phyloP scores from a whole-genome alignment of 2,113 vertebrate genomes.

The Hypocryptadius cinnamomeus region DNA sequence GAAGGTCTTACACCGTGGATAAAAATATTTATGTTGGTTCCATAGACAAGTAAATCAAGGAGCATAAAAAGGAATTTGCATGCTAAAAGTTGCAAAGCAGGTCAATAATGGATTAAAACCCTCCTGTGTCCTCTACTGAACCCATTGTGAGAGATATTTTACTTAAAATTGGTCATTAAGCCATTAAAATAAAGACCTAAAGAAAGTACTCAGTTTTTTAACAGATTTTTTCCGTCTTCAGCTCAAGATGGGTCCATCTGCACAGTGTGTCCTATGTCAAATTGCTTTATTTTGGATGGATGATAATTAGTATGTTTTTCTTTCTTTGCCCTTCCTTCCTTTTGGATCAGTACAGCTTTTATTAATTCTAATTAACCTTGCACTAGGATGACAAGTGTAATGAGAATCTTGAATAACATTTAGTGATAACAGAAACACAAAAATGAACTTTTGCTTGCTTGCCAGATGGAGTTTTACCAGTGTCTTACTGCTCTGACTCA shows the following conservation, averaged over 20 bases:
- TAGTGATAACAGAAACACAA: slow-evolving; percentile 34
- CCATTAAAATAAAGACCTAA: not conserved
- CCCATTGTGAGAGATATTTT: not conserved
- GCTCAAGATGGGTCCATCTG: slow-evolving; percentile 18
- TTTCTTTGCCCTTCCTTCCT: slow-evolving; percentile 21
- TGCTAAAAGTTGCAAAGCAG: not conserved
- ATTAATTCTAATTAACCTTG: slow-evolving; percentile 58
- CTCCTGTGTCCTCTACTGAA: not conserved
- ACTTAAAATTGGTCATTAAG: not conserved
- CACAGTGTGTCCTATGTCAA: not conserved
- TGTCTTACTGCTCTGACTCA: slow-evolving; percentile 1
- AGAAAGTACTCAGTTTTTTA: not conserved
- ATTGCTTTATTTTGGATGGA: not conserved
- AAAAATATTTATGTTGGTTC: not conserved
- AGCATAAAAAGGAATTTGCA: not conserved
- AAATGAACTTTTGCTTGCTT: slow-evolving; percentile 8
- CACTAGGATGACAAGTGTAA: slow-evolving; percentile 36
- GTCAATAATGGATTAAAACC: not conserved
- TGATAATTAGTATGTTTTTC: slow-evolving; percentile 39
- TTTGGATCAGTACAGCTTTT: slow-evolving; percentile 21
- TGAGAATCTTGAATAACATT: slow-evolving; percentile 36
- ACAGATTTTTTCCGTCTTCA: not conserved
- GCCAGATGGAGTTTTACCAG: slow-evolving; percentile 44
- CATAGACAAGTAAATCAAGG: not conserved
- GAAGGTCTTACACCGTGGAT: not conserved